Evolutionary conservation across 1,140 invertebrate species (phyloP), one percentile per base, ranked within the genome.

Genomic region (Anoplophora glabripennis): DNA sequence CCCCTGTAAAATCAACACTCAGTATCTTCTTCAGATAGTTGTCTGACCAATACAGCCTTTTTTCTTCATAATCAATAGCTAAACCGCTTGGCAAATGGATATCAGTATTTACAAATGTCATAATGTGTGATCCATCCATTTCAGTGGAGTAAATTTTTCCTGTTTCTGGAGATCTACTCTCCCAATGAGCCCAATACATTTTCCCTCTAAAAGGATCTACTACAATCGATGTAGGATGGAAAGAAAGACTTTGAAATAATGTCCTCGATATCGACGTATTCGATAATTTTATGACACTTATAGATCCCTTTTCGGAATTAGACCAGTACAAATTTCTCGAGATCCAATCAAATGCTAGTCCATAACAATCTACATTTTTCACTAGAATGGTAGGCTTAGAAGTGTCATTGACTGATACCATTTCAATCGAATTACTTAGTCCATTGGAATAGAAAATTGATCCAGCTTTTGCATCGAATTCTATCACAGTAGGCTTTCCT

Each of bases 31-130:
- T 80, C 15, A 86, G 72, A 65, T 86, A 85, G 1, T 83, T 83
- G 66, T 91, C 89, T 7, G 92, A 86, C 84, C 94, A 92, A 65
- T 90, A 88, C 3, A 88, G 77, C 57, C 84, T 78, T 21, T 87
- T 80, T 15, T 81, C 86, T 14, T 84, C 82, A 63, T 86, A 85
- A 75, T 97, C 92, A 36, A 98, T 84, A 3, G 90, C 86, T 11
- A 98, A 78, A 11, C 92, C 92, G 77, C 88, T 91, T 1, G 96
- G 94, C 89, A 90, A 95, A 41, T 83, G 78, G 58, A 94, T 81
- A 5, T 84, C 77, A 2, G 77, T 72, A 35, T 76, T 76, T 0
- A 85, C 67, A 38, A 88, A 76, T 33, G 72, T 56, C 52, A 74
- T 74, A 11, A 81, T 77, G 44, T 84, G 75, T 1, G 81, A 81